Percentiles rank a stretch among this genome's conserved stretches.
Conservation (phyloP, 2,797 vertebrate genomes). For the Bradypus variegatus region DNA sequence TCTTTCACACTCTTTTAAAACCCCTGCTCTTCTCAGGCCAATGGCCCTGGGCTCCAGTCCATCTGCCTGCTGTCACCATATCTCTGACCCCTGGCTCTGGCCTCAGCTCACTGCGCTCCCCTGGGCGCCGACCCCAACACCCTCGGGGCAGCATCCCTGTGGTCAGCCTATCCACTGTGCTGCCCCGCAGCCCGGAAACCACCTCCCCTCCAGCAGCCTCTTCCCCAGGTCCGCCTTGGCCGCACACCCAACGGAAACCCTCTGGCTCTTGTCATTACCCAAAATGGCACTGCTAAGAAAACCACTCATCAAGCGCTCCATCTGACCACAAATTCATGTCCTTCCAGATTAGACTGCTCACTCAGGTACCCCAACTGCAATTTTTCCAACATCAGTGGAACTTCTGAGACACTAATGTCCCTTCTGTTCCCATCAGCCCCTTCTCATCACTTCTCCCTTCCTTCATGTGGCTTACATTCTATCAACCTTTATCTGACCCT, state of each 20-base stretch:
- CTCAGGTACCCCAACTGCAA: neutral
- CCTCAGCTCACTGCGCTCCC: accelerated
- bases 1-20: neutral
- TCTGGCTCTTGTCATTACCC: neutral
- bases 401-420: neutral
- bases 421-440: neutral
- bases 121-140: too few species aligned
- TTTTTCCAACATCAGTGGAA: neutral
- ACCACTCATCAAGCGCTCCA: neutral
- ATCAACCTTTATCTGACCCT: neutral
- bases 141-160: too few species aligned
- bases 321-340: neutral
- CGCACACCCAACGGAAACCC: neutral
- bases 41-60: neutral
- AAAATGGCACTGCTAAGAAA: neutral
- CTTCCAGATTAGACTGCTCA: too few species aligned
- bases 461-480: neutral
- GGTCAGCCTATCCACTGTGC: accelerated
- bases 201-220: neutral
- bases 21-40: neutral
- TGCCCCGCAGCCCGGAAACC: too few species aligned
- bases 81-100: neutral
- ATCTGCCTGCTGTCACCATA: neutral
- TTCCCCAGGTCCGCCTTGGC: neutral
- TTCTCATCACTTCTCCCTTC: neutral